Evolutionary conservation across 1,140 invertebrate species (phyloP).

Genomic region (Lepidostoma basale): DNA sequence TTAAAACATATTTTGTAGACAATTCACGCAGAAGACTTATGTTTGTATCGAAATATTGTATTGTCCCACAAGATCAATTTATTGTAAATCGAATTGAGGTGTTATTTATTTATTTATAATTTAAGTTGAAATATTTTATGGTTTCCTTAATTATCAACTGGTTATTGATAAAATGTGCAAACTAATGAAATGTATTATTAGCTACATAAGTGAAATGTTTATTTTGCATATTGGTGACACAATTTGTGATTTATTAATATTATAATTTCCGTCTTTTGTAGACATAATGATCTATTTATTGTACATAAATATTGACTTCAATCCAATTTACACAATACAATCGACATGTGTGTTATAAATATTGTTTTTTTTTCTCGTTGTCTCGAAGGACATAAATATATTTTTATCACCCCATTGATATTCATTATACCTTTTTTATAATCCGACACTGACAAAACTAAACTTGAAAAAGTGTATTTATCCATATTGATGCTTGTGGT

Average conservation of each 20-base stretch:
- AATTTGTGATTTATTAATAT: slow-evolving; percentile 6
- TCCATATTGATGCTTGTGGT: too few relatives aligned
- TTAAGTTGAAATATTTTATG: too few relatives aligned
- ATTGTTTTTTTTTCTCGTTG: too few relatives aligned
- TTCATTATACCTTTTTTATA: too few relatives aligned
- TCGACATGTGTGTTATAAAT: too few relatives aligned
- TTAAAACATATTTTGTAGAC: not conserved
- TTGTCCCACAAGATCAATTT: not conserved
- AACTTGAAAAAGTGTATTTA: too few relatives aligned
- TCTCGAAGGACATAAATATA: too few relatives aligned
- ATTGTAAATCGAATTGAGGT: not conserved
- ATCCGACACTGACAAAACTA: too few relatives aligned
- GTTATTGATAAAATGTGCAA: not conserved
- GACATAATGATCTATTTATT: too few relatives aligned
- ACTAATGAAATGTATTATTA: not conserved
- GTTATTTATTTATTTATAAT: slow-evolving; percentile 13
- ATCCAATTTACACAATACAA: too few relatives aligned
- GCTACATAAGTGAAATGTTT: not conserved
- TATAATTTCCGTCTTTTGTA: not conserved
- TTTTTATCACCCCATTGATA: too few relatives aligned
- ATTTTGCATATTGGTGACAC: not conserved
- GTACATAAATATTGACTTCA: too few relatives aligned
- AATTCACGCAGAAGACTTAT: not conserved
- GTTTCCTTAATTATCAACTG: slow-evolving; percentile 25
- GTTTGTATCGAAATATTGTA: not conserved